Evolutionary conservation across 2,888 invertebrate species (phyloP), one percentile per base, ranked within the genome.

Genomic region (Lasioglossum marginatum): DNA sequence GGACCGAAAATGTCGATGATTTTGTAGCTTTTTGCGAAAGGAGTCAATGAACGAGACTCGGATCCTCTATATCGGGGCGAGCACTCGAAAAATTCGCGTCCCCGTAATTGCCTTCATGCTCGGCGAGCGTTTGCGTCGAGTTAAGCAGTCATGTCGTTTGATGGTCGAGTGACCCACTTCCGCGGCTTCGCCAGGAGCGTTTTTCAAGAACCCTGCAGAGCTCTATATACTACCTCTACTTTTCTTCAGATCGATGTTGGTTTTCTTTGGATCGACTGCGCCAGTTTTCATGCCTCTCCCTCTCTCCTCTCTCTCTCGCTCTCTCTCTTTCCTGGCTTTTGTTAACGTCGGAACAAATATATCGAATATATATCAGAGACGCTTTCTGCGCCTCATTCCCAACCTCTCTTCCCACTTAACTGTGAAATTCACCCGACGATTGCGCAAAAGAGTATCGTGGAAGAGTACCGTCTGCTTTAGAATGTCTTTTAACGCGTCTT

Each of bases 131-230:
- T 80, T 31, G 68, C 77, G 31, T 77, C 23, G 52, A 52, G 40
- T 80, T 76, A 80, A 80, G 52, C 52, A 57, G 14, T 68, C 76
- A 48, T 31, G 52, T 68, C 80, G 76, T 80, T 80, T 80, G 80
- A 80, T 43, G 68, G 40, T 76, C 63, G 52, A 80, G 52, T 76
- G 77, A 68, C 80, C 80, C 34, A 80, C 37, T 80, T 76, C 52
- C 68, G 40, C n/a, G 40, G 66, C 66, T 68, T 40, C 16, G n/a
- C 19, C 52, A 52, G 52, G 40, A 80, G 40, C 52, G 40, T 66
- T 76, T 77, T 77, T 52, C 63, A 68, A 48, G 48, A 75, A 74
- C 63, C 16, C 12, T 37, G 63, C 68, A 52, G 40, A 68, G 16
- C 34, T 72, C 45, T 72, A 43, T 48, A 19, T 31, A 23, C 72